Conservation (phyloP, 2,113 vertebrate species). For the Calonectris borealis region DNA sequence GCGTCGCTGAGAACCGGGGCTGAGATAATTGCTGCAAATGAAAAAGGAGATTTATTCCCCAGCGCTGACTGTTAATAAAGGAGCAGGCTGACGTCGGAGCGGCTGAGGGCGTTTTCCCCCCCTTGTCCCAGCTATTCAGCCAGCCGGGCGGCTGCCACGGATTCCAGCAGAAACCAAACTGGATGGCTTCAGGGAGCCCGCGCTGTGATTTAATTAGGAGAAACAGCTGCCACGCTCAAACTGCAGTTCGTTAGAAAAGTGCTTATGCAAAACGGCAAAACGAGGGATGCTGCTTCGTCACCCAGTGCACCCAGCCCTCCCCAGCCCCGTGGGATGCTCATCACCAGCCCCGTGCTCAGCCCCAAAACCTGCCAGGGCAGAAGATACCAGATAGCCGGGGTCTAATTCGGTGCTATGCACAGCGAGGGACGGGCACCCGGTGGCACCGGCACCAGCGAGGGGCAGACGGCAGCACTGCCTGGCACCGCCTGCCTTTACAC, state of each 20-base stretch:
- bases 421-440: neutral
- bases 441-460: neutral
- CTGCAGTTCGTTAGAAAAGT: neutral
- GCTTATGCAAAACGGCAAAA: neutral
- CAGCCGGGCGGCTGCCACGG: neutral
- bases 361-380: neutral
- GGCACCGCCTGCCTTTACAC: neutral
- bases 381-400: fast-evolving
- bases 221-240: neutral
- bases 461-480: neutral
- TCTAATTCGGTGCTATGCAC: neutral
- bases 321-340: neutral
- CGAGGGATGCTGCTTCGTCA: fast-evolving
- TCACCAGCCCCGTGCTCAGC: neutral
- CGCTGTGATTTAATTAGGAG: neutral
- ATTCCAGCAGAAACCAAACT: conserved; percentile 21
- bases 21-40: neutral
- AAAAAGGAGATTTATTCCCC: conserved; percentile 10
- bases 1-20: neutral
- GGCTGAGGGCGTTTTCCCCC: neutral
- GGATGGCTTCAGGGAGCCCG: conserved; percentile 5
- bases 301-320: neutral
- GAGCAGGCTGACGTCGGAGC: neutral
- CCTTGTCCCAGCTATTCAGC: neutral
- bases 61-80: neutral